Evolutionary conservation across 2,113 vertebrate species (phyloP).

Genomic region (Phyllostomus discolor): DNA sequence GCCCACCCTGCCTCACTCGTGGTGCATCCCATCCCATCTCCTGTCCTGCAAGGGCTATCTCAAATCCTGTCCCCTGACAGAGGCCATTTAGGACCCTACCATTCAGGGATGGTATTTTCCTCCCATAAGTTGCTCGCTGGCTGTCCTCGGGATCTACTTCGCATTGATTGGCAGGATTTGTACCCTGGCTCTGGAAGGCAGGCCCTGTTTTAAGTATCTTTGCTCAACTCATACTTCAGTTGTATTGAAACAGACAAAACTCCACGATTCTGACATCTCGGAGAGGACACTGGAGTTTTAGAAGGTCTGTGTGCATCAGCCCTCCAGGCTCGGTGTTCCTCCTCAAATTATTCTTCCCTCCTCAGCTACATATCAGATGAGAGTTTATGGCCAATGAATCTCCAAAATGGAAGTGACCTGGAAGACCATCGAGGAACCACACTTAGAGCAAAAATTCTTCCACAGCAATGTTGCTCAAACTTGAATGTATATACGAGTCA

Average conservation of each 20-base stretch:
- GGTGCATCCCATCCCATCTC: neutral
- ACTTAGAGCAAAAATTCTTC: neutral
- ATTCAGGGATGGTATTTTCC: neutral
- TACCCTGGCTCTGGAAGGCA: neutral
- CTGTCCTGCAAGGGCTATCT: neutral
- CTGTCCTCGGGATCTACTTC: neutral
- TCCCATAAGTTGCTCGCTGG: accelerated
- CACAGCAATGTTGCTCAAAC: neutral
- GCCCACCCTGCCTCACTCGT: neutral
- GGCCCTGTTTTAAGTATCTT: neutral
- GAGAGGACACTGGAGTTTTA: neutral
- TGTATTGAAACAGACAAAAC: neutral
- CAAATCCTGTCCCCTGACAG: neutral
- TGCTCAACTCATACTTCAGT: neutral
- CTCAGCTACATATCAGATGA: neutral
- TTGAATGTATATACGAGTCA: neutral
- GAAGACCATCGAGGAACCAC: neutral
- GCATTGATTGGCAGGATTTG: neutral
- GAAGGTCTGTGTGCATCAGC: neutral
- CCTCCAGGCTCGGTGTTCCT: neutral
- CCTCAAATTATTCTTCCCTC: neutral
- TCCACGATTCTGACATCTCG: too few relatives aligned
- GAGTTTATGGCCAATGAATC: neutral
- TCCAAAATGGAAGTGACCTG: neutral
- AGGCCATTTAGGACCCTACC: neutral